Conservation (phyloP, 2,888 invertebrate genomes). For the Monopis laevigella region DNA sequence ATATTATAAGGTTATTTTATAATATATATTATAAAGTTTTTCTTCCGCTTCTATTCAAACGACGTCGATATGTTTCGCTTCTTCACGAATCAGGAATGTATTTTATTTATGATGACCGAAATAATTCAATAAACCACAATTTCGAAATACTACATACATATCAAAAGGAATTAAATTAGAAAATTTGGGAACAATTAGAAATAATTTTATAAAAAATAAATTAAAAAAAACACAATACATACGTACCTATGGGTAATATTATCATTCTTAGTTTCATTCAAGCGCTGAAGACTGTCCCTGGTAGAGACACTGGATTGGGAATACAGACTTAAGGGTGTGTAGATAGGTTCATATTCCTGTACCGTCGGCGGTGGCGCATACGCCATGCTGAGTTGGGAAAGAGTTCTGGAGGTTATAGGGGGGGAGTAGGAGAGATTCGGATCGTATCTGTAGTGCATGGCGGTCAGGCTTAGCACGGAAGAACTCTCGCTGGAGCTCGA, state of each 20-base stretch:
- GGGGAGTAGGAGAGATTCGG: slow-evolving; percentile 54
- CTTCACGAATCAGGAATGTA: too few relatives aligned
- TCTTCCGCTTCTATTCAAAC: too few relatives aligned
- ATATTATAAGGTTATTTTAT: too few relatives aligned
- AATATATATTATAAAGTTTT: too few relatives aligned
- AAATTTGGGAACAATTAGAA: too few relatives aligned
- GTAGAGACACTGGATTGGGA: slow-evolving; percentile 59
- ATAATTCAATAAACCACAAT: too few relatives aligned
- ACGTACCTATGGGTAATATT: slow-evolving; percentile 51
- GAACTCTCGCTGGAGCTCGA: slow-evolving; percentile 74
- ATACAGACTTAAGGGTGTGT: slow-evolving; percentile 54
- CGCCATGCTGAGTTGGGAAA: slow-evolving; percentile 68
- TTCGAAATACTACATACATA: too few relatives aligned
- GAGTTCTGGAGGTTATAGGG: slow-evolving; percentile 63
- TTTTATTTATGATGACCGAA: too few relatives aligned
- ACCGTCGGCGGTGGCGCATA: slow-evolving; percentile 69
- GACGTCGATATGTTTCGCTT: too few relatives aligned
- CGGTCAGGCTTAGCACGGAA: slow-evolving; percentile 62
- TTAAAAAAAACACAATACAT: too few relatives aligned
- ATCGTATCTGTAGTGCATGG: slow-evolving; percentile 41
- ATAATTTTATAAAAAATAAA: too few relatives aligned
- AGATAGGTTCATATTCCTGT: slow-evolving; percentile 60
- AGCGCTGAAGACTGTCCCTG: slow-evolving; percentile 51
- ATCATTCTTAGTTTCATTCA: slow-evolving; percentile 52
- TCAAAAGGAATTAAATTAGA: too few relatives aligned